Evolutionary conservation across 2,113 vertebrate species (phyloP), one percentile per base, ranked within the genome.

Genomic region (Abramis brama): DNA sequence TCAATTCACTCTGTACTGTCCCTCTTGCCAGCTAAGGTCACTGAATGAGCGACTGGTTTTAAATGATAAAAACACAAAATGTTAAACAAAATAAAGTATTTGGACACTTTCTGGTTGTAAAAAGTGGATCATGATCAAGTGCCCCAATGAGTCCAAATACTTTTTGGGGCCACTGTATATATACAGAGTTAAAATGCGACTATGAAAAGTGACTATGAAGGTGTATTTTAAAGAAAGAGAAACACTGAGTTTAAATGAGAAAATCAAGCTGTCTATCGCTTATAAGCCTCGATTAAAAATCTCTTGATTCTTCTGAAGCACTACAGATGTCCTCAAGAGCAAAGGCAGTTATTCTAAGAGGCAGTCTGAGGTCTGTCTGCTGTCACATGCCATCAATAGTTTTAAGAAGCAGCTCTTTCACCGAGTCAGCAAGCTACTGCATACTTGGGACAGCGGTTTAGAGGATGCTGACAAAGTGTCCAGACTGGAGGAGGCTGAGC

Each of bases 401-500:
- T 83, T 74, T 43, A 33, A 45, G 23, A 84, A 78, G 60, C 43
- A 66, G 36, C 59, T 70, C 71, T 78, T 85, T 50, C 79, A 78
- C 83, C 36, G 75, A 80, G 86, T 87, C 77, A 85, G 82, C 95
- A 95, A 86, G 78, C 85, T 89, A 78, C 73, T 84, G 88, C 88
- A 36, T 89, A 89, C 85, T 89, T 89, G 88, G 33, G 88, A 99
- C 95, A 96, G 95, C 95, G 96, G 95, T 96, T 97, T 97, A 96
- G 97, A 96, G 94, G 98, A 96, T 94, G 96, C 97, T 97, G 97
- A 98, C 95, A 97, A 97, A 96, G 92, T 96, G 96, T 98, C 97
- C 96, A 97, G 96, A 96, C 96, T 96, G 95, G 97, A 96, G 96
- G 97, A 96, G 94, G 97, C 95, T 95, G 94, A 91, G 97, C 94